These are phyloP conservation scores for Clanis bilineata DNA, from an alignment of 2,888 invertebrate genomes.

Conservation along the genomic window DNA sequence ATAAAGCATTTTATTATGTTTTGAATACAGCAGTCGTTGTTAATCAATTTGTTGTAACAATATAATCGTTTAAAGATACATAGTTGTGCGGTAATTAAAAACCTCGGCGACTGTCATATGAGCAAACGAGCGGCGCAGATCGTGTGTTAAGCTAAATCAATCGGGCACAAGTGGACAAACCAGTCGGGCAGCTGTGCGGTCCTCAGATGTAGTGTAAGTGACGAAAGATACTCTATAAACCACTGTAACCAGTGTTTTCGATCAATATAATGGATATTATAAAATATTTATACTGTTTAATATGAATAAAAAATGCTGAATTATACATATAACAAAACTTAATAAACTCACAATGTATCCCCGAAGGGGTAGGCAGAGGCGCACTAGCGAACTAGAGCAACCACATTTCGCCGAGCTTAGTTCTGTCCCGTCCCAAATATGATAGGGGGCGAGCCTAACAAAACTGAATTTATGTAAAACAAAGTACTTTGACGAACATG, in stretches of 20 bases:
- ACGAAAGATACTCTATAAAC: conserved; percentile 40
- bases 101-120: conserved; percentile 50
- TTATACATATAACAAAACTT: too few species aligned
- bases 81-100: conserved; percentile 63
- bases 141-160: conserved; percentile 79
- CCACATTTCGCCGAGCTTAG: neutral
- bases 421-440: neutral
- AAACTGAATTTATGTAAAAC: too few species aligned
- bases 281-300: neutral
- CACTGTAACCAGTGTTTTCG: conserved; percentile 3
- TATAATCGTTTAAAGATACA: conserved; percentile 5
- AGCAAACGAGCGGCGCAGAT: conserved; percentile 59
- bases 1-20: neutral
- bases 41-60: conserved; percentile 4
- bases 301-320: too few species aligned
- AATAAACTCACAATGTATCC: too few species aligned
- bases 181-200: conserved; percentile 78
- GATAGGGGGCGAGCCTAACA: neutral
- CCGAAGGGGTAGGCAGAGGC: neutral
- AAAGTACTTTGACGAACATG: too few species aligned
- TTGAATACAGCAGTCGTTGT: neutral
- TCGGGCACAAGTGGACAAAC: conserved; percentile 80
- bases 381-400: neutral
- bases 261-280: conserved; percentile 1
- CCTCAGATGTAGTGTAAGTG: conserved; percentile 60